Base-by-base conservation (phyloP, 2,888 invertebrate genomes). In the Athalia circularis region DNA sequence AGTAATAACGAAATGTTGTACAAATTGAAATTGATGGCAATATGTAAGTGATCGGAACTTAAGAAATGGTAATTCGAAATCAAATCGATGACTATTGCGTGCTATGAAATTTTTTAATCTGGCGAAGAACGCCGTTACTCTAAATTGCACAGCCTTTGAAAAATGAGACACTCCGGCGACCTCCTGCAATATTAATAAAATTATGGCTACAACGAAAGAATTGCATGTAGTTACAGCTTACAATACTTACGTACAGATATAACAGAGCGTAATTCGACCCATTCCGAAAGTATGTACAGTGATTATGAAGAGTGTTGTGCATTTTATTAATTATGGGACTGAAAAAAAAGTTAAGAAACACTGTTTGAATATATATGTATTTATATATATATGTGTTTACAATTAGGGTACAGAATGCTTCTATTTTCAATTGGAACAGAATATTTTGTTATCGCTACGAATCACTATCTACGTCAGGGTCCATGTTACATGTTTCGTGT, bases 21-120 rank as follows among this genome's bases (percentile, higher is more conserved):
- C 57, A 72, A 76, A 80, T 81, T 79, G 67, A 80, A 72, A 72
- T 72, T 57, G 45, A 72, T 72, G 72, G 72, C 72, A 72, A 72
- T 72, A 72, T 47, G 50, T 48, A 48, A 6, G 15, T 72, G 57
- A 57, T 72, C 45, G 57, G 47, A 29, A n/a, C 13, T 52, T 57
- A 47, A 45, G n/a, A 59, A 59, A 59, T 13, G 47, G 59, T 47
- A 57, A 47, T 72, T 72, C 8, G 5, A 57, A 43, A 70, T 13
- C 47, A 59, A 72, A 72, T 59, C 13, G 13, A 15, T n/a, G 59
- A 52, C 48, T 72, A 4, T 47, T 59, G 59, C 47, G 9, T 45
- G 13, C n/a, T 59, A 47, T 9, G 11, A 29, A 43, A 57, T 47
- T 72, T 59, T 43, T 7, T 50, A 72, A 54, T 68, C 29, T 2